Evolutionary conservation across 2,888 invertebrate species (phyloP).

Genomic region (Syrista parreyssii): DNA sequence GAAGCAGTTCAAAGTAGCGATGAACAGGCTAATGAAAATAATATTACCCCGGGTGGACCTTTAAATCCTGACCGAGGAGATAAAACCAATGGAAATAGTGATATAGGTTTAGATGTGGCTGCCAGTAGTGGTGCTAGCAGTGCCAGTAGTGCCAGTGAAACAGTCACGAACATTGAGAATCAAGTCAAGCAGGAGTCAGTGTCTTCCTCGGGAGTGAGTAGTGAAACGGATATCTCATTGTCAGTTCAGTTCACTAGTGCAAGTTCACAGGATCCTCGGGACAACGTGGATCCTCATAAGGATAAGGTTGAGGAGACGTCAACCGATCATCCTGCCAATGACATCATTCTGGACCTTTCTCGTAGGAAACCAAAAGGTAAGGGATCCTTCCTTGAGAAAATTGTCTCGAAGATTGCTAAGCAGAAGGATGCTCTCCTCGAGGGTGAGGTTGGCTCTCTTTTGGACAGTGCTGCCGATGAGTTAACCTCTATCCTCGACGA

Average conservation of each 20-base stretch:
- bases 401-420: constrained; percentile 62
- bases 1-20: constrained; percentile 34
- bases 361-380: constrained; percentile 58
- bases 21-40: constrained; percentile 25
- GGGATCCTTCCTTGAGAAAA: constrained; percentile 62
- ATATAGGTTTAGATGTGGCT: constrained; percentile 9
- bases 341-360: constrained; percentile 60
- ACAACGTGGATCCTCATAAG: not conserved
- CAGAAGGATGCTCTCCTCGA: constrained; percentile 58
- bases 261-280: not conserved
- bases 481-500: constrained; percentile 49
- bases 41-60: constrained; percentile 16
- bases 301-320: not conserved
- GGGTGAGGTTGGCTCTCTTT: constrained; percentile 48
- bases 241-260: not conserved
- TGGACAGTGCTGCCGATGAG: constrained; percentile 51
- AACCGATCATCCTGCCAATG: constrained; percentile 40
- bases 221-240: not conserved
- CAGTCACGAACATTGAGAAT: not conserved
- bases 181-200: constrained; percentile 3
- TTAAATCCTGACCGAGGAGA: not conserved
- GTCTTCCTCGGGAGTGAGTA: constrained; percentile 1
- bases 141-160: not conserved
- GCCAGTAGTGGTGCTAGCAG: not conserved
- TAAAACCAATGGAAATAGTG: constrained; percentile 1